A percentile compares a stretch with the other conserved stretches of the same genome.
These are phyloP conservation scores for Sesia apiformis DNA, from an alignment of 2,888 invertebrate genomes.

Conservation along the genomic window DNA sequence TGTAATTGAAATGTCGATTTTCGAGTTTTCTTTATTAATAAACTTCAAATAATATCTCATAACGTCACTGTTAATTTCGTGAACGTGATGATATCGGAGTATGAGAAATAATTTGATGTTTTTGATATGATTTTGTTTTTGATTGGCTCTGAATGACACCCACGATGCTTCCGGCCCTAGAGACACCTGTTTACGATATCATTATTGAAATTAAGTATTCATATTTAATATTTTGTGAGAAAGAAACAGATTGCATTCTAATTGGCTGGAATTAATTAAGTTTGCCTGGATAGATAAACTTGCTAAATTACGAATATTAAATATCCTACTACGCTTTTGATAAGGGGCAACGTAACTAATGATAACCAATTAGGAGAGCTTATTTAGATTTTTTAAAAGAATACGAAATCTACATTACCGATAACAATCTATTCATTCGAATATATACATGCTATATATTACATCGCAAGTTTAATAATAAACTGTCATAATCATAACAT, in stretches of 20 bases:
- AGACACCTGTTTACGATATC: neutral
- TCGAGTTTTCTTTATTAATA: neutral
- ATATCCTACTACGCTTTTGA: too few species aligned
- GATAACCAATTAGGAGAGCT: too few species aligned
- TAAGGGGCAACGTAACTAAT: too few species aligned
- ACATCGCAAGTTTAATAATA: too few species aligned
- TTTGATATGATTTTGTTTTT: slow-evolving; percentile 12
- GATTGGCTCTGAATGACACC: slow-evolving; percentile 27
- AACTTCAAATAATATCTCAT: neutral
- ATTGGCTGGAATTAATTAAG: neutral
- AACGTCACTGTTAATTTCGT: slow-evolving; percentile 18
- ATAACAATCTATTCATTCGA: too few species aligned
- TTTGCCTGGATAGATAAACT: too few species aligned
- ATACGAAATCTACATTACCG: too few species aligned
- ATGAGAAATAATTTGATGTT: slow-evolving; percentile 29
- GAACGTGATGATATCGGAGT: slow-evolving; percentile 47
- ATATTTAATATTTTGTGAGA: neutral
- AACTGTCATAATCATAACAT: too few species aligned
- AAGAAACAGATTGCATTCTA: neutral
- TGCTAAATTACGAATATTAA: too few species aligned
- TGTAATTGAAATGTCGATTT: neutral
- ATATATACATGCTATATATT: too few species aligned
- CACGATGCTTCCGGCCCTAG: slow-evolving; percentile 38
- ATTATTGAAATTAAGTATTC: neutral
- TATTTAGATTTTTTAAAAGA: too few species aligned